Percentiles rank a stretch among this genome's conserved stretches.
phyloP scores from a whole-genome alignment of 2,888 invertebrate genomes.

The Choristoneura rosaceana region DNA sequence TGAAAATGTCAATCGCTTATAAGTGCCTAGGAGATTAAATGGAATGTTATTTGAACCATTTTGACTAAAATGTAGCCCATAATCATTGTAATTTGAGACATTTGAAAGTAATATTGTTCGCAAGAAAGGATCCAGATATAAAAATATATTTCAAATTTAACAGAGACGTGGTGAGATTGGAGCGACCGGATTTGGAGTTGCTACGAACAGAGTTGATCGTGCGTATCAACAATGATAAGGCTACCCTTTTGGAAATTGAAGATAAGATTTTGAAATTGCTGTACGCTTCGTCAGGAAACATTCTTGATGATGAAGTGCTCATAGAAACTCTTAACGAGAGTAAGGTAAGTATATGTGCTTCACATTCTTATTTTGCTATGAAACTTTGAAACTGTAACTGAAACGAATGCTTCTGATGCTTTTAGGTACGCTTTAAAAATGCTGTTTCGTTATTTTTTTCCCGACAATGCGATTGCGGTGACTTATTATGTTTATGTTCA shows the following conservation, averaged over 20 bases:
- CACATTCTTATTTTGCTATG: background rate
- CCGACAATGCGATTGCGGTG: no score
- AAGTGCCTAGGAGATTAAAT: no score
- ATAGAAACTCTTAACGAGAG: slow-evolving; percentile 96
- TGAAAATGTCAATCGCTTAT: no score
- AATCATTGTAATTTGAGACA: no score
- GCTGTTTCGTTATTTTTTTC: background rate
- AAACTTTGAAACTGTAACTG: background rate
- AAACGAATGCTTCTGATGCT: background rate
- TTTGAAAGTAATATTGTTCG: no score
- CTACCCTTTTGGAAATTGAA: slow-evolving; percentile 93
- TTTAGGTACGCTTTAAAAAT: background rate
- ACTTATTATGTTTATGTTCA: background rate
- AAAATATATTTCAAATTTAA: background rate
- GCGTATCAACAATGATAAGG: slow-evolving; percentile 94
- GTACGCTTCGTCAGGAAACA: slow-evolving; percentile 94
- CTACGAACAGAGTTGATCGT: slow-evolving; percentile 93
- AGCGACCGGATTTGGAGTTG: slow-evolving; percentile 94
- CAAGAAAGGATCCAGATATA: background rate
- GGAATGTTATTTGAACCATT: no score
- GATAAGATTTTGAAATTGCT: slow-evolving; percentile 94
- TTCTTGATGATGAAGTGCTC: slow-evolving; percentile 96
- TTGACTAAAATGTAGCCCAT: no score
- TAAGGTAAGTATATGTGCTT: slow-evolving; percentile 81
- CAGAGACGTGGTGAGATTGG: slow-evolving; percentile 95